Evolutionary conservation across 2,797 vertebrate genomes (phyloP), one percentile per base, ranked within the genome.

Genomic region (Periophthalmus magnuspinnatus): DNA sequence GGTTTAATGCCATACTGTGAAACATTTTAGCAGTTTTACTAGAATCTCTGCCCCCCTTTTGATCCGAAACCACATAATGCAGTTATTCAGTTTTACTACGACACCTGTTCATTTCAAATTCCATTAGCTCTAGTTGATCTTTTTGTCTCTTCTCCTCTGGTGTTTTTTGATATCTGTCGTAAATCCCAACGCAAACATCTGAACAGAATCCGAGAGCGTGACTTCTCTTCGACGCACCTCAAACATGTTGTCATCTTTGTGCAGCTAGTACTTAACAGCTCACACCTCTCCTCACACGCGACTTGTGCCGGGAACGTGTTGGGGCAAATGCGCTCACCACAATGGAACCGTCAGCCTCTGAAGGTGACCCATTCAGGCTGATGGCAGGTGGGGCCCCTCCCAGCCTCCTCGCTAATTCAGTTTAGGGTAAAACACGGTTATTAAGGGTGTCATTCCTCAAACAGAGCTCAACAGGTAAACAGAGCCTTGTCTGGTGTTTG

Each of bases 391-490:
- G 77, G 75, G 83, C 70, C 64, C 47, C 66, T 74, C 66, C 63
- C 68, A 71, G 38, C 62, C 75, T 77, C 67, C 77, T 72, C 73
- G 63, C 71, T 78, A 77, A 85, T 89, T 80, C 78, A 70, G 78
- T 81, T 81, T 87, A 57, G 72, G 67, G 88, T 81, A 86, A 85
- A 87, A 85, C 76, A 69, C 80, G 24, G 67, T 86, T 79, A 91
- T 91, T 91, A 90, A 52, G 75, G 78, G 73, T 77, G 84, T 84
- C 74, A 79, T 78, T 65, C 79, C 77, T 6, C 64, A 73, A 38
- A 28, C 28, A 28, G 28, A 45, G 66, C 73, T 70, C 7, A 3
- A 77, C 62, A 70, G 68, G 61, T 65, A 70, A 75, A 83, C 82
- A 78, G 1, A 45, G 13, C 41, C 11, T 14, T 14, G 13, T 45